Base-by-base conservation (phyloP, 92 coral and sea anemone species). In the Palythoa grandiflora region DNA sequence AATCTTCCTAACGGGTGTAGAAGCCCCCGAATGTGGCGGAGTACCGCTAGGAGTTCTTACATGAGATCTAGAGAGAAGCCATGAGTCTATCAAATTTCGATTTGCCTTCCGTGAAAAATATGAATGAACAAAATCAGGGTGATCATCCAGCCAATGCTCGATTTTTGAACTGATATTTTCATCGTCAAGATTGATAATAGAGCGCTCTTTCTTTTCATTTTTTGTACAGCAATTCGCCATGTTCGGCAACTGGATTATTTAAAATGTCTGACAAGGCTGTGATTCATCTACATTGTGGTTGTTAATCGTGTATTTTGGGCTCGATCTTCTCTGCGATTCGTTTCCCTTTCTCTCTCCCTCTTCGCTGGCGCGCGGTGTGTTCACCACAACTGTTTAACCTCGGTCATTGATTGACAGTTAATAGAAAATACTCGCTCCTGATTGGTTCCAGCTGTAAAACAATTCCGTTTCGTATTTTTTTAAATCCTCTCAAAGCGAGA, bases 11-110 rank as follows among this genome's bases (percentile, higher is more conserved):
- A 96, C 99, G 6, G 99, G 99, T 50, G 99, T 97, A 9, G 99
- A 95, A 83, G 98, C 87, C 37, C 99, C 99, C 35, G 99, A 97
- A 71, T 98, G 96, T 44, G 99, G 99, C 74, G 99, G 99, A n/a
- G 99, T 97, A 60, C 98, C 99, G 73, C 95, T 93, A 1, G 99
- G 96, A 76, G 96, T 93, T 68, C 97, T 94, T 75, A 93, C 89
- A 86, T 93, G 94, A 38, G 99, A 89, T 19, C 99, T 93, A 19
- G 98, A 93, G 83, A 90, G 96, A 71, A 94, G 96, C 98, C 98
- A 95, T 14, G 98, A 95, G 84, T 95, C 98, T 77, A 97, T 91
- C 91, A 95, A 84, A 60, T 92, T 93, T 47, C 98, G 96, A 85
- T 92, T 93, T 74, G 98, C 99, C 92, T 97, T 97, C 16, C 99